These are phyloP conservation scores for Equus przewalskii DNA, from an alignment of 2,113 vertebrate genomes.

Conservation along the genomic window DNA sequence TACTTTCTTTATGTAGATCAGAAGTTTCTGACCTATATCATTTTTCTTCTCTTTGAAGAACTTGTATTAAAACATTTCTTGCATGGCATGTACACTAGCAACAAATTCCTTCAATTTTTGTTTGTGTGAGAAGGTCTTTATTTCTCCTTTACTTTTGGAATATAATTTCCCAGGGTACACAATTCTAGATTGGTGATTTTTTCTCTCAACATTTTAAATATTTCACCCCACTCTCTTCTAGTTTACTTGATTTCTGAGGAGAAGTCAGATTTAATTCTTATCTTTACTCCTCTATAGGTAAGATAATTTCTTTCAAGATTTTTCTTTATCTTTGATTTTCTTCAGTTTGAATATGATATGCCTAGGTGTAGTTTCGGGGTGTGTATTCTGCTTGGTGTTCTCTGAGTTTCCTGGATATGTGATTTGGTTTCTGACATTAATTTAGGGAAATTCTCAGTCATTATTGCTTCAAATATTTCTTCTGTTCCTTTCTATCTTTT, in stretches of 20 bases:
- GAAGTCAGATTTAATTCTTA: background rate
- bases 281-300: background rate
- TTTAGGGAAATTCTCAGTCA: too few relatives aligned
- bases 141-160: background rate
- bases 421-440: too few relatives aligned
- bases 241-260: background rate
- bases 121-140: background rate
- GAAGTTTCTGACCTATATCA: background rate
- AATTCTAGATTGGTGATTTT: background rate
- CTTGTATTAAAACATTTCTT: background rate
- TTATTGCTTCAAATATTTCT: too few relatives aligned
- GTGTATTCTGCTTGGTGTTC: background rate
- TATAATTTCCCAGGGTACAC: background rate
- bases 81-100: background rate
- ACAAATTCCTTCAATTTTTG: background rate
- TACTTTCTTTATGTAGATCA: background rate
- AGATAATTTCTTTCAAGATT: background rate
- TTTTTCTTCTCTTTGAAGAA: background rate
- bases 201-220: background rate
- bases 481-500: too few relatives aligned
- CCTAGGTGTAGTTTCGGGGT: background rate
- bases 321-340: background rate
- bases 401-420: too few relatives aligned
- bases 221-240: background rate
- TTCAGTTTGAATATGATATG: background rate